Conservation (phyloP, 2,797 vertebrate species). For the Fistularia tabacaria region DNA sequence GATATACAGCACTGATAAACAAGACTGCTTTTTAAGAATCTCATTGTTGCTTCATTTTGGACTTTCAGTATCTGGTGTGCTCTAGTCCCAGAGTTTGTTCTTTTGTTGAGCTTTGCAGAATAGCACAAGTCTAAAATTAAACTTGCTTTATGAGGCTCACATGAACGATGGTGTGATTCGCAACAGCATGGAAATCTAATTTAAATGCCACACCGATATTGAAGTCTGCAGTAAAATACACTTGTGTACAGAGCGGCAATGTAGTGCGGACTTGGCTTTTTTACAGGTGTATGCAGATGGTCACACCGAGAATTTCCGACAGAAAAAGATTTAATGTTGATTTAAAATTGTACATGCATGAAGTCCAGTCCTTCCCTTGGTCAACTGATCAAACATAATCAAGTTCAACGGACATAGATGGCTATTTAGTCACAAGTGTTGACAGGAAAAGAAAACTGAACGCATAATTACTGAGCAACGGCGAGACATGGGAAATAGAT, state of each 20-base stretch:
- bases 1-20: conserved; percentile 60
- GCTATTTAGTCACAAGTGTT: conserved; percentile 35
- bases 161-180: conserved; percentile 22
- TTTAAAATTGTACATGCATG: too few relatives aligned
- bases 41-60: conserved; percentile 38
- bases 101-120: conserved; percentile 9
- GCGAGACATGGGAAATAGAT: too few relatives aligned
- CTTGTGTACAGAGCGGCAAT: too few relatives aligned
- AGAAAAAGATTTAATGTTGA: too few relatives aligned
- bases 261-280: too few relatives aligned
- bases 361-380: conserved; percentile 23
- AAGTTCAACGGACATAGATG: conserved; percentile 18
- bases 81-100: conserved; percentile 40
- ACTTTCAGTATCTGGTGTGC: conserved; percentile 36
- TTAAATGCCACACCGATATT: background rate
- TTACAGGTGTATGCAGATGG: too few relatives aligned
- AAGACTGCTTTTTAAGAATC: conserved; percentile 64
- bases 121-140: conserved; percentile 15
- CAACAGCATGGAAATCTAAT: conserved; percentile 9
- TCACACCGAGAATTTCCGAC: too few relatives aligned
- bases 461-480: too few relatives aligned
- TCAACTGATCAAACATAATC: conserved; percentile 50
- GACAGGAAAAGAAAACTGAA: conserved; percentile 37
- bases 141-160: conserved; percentile 14
- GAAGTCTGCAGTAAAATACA: background rate